Evolutionary conservation across 1,140 invertebrate species (phyloP).

Genomic region (Conus ventricosus): DNA sequence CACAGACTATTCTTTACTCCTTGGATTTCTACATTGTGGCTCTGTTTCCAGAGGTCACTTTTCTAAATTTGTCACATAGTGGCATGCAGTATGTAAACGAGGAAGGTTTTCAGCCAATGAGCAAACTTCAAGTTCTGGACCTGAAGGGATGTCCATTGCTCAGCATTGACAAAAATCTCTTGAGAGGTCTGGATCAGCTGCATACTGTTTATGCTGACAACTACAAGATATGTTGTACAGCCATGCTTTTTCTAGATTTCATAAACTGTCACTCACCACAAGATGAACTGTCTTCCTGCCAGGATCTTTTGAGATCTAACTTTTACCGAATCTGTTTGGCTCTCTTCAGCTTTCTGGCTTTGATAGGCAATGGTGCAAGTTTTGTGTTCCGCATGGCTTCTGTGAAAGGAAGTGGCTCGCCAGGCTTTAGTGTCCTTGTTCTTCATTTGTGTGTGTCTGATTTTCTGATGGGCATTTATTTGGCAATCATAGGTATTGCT

Average conservation of each 20-base stretch:
- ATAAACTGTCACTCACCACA: conserved; percentile 43
- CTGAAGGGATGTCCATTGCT: conserved; percentile 34
- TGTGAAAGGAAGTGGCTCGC: conserved; percentile 26
- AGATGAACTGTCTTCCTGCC: conserved; percentile 51
- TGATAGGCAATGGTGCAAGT: conserved; percentile 48
- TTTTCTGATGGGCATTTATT: conserved; percentile 64
- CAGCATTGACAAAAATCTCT: conserved; percentile 27
- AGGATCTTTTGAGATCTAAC: conserved; percentile 39
- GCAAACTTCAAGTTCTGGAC: conserved; percentile 27
- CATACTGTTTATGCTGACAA: conserved; percentile 38
- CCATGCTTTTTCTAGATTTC: not conserved
- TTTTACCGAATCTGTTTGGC: conserved; percentile 41
- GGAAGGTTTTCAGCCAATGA: conserved; percentile 9
- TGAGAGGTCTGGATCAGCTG: conserved; percentile 37
- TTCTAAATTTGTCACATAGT: conserved; percentile 21
- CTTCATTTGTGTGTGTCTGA: conserved; percentile 57
- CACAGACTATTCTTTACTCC: too few species aligned
- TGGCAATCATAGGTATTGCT: conserved; percentile 58
- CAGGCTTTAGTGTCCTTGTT: conserved; percentile 47
- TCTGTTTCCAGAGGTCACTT: not conserved
- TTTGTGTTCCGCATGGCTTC: conserved; percentile 32
- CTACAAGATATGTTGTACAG: conserved; percentile 47
- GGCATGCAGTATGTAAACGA: not conserved
- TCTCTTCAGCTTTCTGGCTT: conserved; percentile 40
- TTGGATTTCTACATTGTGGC: too few species aligned